Conservation (phyloP, 1,140 invertebrate genomes). For the Goniozus legneri region DNA sequence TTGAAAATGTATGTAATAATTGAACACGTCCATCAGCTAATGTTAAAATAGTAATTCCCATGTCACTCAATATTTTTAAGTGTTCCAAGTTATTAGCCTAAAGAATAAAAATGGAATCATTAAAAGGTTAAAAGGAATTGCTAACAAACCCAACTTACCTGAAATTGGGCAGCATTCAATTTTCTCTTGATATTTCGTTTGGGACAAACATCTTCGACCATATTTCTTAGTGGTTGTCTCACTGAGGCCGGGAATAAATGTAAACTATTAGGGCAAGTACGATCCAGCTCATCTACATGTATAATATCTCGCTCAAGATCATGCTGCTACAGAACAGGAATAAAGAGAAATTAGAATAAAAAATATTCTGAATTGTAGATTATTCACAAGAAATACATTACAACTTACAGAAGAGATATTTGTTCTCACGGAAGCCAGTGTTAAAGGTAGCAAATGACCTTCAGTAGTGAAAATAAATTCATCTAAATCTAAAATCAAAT, state of each 20-base stretch:
- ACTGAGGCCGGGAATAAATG: constrained; percentile 78
- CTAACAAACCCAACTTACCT: constrained; percentile 40
- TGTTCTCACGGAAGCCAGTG: constrained; percentile 60
- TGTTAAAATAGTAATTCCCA: constrained; percentile 91
- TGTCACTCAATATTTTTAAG: constrained; percentile 79
- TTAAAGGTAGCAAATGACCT: constrained; percentile 90
- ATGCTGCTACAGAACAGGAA: constrained; percentile 44
- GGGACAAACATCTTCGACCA: constrained; percentile 80
- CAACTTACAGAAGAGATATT: constrained; percentile 51
- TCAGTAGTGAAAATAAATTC: constrained; percentile 97
- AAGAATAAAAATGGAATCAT: constrained; percentile 7
- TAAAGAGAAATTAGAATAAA: constrained; percentile 1
- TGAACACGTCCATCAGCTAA: constrained; percentile 87
- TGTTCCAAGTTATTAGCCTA: constrained; percentile 85
- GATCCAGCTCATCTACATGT: constrained; percentile 56
- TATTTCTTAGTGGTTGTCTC: constrained; percentile 74
- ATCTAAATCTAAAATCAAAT: constrained; percentile 87
- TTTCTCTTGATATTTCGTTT: constrained; percentile 58
- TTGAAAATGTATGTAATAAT: constrained; percentile 80
- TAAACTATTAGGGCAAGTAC: constrained; percentile 82
- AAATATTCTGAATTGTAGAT: neutral
- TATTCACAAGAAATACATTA: constrained; percentile 18
- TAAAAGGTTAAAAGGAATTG: neutral
- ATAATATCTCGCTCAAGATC: constrained; percentile 59
- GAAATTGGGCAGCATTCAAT: constrained; percentile 72